These are phyloP conservation scores for Saimiri boliviensis DNA, from an alignment of 2,113 vertebrate genomes.

Conservation along the genomic window DNA sequence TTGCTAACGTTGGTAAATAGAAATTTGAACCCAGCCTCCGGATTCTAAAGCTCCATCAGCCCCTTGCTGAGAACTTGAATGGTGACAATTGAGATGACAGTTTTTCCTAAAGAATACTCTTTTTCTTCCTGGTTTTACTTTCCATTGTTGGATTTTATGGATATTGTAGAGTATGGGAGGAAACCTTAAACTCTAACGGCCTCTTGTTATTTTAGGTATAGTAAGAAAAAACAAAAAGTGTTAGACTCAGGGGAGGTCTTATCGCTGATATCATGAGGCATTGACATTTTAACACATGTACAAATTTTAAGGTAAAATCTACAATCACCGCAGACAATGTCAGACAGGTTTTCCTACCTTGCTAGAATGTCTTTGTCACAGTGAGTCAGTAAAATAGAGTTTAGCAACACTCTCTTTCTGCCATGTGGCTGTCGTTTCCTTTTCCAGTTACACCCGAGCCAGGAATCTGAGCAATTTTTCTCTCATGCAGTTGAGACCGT, in stretches of 20 bases:
- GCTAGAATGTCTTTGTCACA: background rate
- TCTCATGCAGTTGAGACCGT: background rate
- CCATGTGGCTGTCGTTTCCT: background rate
- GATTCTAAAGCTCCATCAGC: background rate
- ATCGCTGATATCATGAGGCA: accelerated
- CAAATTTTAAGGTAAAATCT: background rate
- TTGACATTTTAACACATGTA: background rate
- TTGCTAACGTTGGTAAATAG: background rate
- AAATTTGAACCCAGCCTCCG: background rate
- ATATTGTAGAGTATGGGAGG: background rate
- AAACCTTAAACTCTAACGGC: background rate
- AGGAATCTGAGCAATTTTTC: background rate
- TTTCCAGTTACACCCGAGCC: background rate
- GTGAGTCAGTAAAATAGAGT: background rate
- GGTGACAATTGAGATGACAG: background rate
- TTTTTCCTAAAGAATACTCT: background rate
- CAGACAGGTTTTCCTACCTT: background rate
- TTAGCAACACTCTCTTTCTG: background rate
- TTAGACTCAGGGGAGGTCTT: background rate
- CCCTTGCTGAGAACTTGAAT: background rate
- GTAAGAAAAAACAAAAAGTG: background rate
- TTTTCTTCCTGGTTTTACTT: background rate
- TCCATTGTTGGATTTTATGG: background rate
- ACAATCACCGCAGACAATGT: background rate
- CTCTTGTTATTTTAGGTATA: background rate